Conservation (phyloP, 2,797 vertebrate species). For the Oryzias sinensis region DNA sequence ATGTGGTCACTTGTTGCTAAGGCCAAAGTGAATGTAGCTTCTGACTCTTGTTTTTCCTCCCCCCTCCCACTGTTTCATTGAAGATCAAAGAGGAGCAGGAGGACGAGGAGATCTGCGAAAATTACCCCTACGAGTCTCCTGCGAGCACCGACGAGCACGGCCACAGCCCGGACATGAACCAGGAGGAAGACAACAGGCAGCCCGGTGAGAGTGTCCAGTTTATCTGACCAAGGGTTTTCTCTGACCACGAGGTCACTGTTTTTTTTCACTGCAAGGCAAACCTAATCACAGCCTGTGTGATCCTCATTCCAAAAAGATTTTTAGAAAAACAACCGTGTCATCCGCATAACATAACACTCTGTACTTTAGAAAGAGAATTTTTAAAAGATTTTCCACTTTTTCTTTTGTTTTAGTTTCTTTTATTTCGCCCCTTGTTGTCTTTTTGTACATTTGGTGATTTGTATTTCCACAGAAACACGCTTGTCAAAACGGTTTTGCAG, state of each 20-base stretch:
- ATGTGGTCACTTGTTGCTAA: no score
- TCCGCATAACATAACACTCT: slow-evolving; percentile 67
- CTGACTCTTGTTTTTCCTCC: not conserved
- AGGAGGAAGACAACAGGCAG: slow-evolving; percentile 75
- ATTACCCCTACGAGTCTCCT: slow-evolving; percentile 83
- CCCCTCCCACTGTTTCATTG: slow-evolving; percentile 62
- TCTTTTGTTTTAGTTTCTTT: slow-evolving; percentile 30
- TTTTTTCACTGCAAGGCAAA: slow-evolving; percentile 23
- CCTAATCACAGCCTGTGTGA: slow-evolving; percentile 41
- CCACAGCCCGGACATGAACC: slow-evolving; percentile 90
- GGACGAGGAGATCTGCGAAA: slow-evolving; percentile 91
- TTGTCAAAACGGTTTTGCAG: slow-evolving; percentile 58
- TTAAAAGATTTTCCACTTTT: slow-evolving; percentile 53
- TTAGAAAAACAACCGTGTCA: slow-evolving; percentile 39
- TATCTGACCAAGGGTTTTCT: no score
- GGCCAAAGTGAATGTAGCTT: no score
- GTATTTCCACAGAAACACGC: slow-evolving; percentile 44
- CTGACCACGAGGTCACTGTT: slow-evolving; percentile 57
- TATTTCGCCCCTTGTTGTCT: slow-evolving; percentile 40
- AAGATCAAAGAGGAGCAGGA: slow-evolving; percentile 96
- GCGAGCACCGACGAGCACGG: slow-evolving; percentile 92
- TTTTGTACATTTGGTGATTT: slow-evolving; percentile 68
- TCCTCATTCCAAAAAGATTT: slow-evolving; percentile 42
- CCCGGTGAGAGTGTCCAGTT: slow-evolving; percentile 85
- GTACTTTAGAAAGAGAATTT: slow-evolving; percentile 38